Conservation (phyloP, 2,888 invertebrate genomes). For the Cryptus viduatorius region DNA sequence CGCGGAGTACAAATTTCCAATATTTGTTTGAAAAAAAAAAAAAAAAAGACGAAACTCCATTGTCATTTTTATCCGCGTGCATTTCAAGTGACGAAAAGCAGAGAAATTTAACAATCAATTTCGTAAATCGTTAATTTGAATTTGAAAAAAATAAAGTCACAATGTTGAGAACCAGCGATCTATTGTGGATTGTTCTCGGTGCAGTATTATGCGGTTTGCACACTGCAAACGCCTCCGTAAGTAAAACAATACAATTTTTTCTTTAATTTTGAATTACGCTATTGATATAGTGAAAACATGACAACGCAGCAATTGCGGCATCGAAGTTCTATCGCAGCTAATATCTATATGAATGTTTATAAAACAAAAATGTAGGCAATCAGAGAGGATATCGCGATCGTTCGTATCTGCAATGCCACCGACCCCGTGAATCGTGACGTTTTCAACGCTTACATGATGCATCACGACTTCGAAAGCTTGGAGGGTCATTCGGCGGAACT, state of each 20-base stretch:
- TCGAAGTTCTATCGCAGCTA: too few relatives aligned
- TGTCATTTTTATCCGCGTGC: background rate
- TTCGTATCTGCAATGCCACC: conserved; percentile 73
- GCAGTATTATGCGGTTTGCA: conserved; percentile 25
- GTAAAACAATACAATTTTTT: conserved; percentile 7
- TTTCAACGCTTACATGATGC: conserved; percentile 72
- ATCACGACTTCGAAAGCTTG: conserved; percentile 70
- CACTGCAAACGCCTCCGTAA: conserved; percentile 39
- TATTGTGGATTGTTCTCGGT: conserved; percentile 34
- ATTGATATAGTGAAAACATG: too few relatives aligned
- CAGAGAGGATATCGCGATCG: conserved; percentile 70
- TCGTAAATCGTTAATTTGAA: background rate
- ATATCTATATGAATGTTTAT: too few relatives aligned
- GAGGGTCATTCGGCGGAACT: conserved; percentile 66
- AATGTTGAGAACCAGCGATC: conserved; percentile 39
- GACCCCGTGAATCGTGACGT: conserved; percentile 72
- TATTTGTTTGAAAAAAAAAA: background rate
- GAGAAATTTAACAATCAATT: background rate
- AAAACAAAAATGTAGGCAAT: conserved; percentile 60
- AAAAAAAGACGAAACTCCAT: background rate
- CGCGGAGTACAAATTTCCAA: background rate
- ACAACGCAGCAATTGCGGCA: too few relatives aligned
- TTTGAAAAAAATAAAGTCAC: background rate
- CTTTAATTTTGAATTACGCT: too few relatives aligned
- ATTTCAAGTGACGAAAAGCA: background rate